Evolutionary conservation across 2,113 vertebrate species (phyloP).

Genomic region (Cyphomyrus discorhynchus): DNA sequence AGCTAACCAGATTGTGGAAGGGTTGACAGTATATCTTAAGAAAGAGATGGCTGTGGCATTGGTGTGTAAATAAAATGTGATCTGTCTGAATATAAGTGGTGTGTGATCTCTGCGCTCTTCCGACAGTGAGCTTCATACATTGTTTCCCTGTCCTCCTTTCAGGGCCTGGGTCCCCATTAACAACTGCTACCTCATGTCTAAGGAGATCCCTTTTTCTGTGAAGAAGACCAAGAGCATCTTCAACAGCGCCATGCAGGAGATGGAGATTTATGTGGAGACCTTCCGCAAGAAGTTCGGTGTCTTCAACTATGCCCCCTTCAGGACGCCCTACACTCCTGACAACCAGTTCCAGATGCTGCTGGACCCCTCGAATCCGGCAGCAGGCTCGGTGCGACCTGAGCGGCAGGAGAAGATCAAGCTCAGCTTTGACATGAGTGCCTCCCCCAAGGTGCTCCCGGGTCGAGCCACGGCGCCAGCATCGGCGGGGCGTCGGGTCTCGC

Average conservation of each 20-base stretch:
- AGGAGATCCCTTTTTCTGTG: conserved; percentile 98
- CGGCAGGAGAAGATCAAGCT: conserved; percentile 94
- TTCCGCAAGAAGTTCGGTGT: conserved; percentile 90
- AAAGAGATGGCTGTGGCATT: neutral
- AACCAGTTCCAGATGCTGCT: conserved; percentile 96
- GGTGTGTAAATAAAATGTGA: neutral
- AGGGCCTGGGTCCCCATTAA: conserved; percentile 99
- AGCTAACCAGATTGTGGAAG: neutral
- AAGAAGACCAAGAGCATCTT: conserved; percentile 99
- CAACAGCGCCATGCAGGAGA: conserved; percentile 98
- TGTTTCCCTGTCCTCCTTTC: neutral
- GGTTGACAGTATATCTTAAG: neutral
- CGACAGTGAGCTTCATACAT: neutral
- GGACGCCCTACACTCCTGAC: conserved; percentile 92
- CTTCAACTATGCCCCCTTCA: conserved; percentile 94
- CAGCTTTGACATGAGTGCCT: conserved; percentile 90
- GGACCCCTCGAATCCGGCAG: conserved; percentile 80
- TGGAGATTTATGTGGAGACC: conserved; percentile 98
- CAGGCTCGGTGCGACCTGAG: conserved; percentile 78
- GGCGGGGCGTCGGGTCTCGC: conserved; percentile 65
- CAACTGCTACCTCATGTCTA: conserved; percentile 99
- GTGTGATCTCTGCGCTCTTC: no score
- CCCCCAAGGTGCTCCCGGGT: conserved; percentile 84
- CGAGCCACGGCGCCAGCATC: conserved; percentile 67
- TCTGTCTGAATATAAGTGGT: neutral